A percentile compares a stretch with the other conserved stretches of the same genome.
Conservation (phyloP, 2,888 invertebrate species). For the Diplolepis rosae region DNA sequence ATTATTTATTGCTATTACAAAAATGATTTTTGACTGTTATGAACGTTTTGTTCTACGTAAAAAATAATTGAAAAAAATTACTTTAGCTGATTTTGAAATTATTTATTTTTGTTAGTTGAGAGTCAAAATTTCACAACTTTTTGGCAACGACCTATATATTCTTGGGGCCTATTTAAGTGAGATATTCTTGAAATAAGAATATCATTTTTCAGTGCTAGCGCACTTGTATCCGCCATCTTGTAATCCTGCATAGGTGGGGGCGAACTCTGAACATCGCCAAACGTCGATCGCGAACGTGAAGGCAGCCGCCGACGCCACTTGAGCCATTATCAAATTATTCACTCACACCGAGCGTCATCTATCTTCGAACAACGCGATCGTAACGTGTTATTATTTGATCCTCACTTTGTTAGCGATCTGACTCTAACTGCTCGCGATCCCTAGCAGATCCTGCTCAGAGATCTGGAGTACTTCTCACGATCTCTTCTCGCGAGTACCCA, state of each 20-base stretch:
- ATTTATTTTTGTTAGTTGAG: too few relatives aligned
- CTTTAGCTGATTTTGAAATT: too few relatives aligned
- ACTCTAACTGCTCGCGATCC: conserved; percentile 60
- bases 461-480: conserved; percentile 69
- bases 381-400: conserved; percentile 73
- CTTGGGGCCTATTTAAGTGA: too few relatives aligned
- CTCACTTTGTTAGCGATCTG: conserved; percentile 72
- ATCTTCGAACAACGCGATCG: conserved; percentile 67
- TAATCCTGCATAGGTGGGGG: conserved; percentile 20
- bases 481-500: conserved; percentile 39
- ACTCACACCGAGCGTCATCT: conserved; percentile 69
- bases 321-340: conserved; percentile 72
- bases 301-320: conserved; percentile 53
- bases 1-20: too few relatives aligned
- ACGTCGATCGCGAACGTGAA: conserved; percentile 41
- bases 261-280: conserved; percentile 29
- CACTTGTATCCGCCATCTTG: conserved; percentile 43
- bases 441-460: conserved; percentile 60
- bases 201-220: too few relatives aligned
- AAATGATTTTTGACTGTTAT: too few relatives aligned
- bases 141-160: too few relatives aligned
- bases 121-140: too few relatives aligned
- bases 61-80: too few relatives aligned
- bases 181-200: too few relatives aligned
- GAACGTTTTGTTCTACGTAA: too few relatives aligned